Conservation (phyloP, 2,888 invertebrate genomes). For the Nudaria mundana region DNA sequence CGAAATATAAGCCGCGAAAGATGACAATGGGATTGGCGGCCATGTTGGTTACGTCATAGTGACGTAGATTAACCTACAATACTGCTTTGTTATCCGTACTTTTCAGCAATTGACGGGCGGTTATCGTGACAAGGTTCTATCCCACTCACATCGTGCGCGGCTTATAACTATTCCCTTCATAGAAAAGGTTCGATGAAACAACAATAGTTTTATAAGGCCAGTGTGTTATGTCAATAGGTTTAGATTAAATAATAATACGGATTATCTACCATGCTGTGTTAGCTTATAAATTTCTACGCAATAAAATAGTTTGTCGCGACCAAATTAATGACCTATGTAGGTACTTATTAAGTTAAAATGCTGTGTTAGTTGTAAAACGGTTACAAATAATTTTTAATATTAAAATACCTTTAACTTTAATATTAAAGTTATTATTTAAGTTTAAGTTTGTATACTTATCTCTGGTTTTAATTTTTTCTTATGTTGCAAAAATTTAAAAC, state of each 20-base stretch:
- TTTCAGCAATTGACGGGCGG: no score
- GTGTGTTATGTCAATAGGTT: constrained; percentile 13
- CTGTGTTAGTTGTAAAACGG: constrained; percentile 34
- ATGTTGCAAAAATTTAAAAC: constrained; percentile 10
- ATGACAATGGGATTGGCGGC: no score
- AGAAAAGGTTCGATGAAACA: no score
- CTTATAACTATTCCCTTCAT: no score
- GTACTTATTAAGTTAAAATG: constrained; percentile 30
- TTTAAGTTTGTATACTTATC: constrained; percentile 28
- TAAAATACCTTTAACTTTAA: constrained; percentile 35
- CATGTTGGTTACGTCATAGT: no score
- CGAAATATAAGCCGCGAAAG: no score
- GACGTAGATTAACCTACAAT: no score
- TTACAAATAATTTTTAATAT: constrained; percentile 36
- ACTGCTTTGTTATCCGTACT: no score
- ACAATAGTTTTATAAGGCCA: constrained; percentile 10
- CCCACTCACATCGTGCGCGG: no score
- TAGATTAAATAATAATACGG: constrained; percentile 3
- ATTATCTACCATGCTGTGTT: constrained; percentile 4
- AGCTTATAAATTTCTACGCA: constrained; percentile 17
- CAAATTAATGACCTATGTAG: constrained; percentile 44
- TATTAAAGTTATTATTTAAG: constrained; percentile 20
- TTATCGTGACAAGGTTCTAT: no score
- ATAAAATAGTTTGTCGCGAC: constrained; percentile 55
- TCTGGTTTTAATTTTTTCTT: constrained; percentile 25